Base-by-base conservation (phyloP, 2,113 vertebrate species). In the Probosciger aterrimus region DNA sequence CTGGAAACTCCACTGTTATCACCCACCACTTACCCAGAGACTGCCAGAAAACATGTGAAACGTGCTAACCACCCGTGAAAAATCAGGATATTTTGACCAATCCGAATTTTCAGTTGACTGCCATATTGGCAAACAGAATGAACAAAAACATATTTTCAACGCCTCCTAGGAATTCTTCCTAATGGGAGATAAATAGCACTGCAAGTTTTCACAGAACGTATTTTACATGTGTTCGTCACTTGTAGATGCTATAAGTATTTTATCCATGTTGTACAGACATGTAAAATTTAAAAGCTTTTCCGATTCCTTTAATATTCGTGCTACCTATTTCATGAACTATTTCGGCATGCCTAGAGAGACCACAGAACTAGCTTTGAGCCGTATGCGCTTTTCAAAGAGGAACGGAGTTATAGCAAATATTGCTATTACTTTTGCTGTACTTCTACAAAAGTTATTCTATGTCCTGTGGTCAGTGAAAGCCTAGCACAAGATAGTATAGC, bases 1-100 rank as follows among this genome's bases (percentile, higher is more conserved):
- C 95, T 95, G 85, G 87, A 92, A 96, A 87, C 52, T 93, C 82
- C 86, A 68, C 81, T 79, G 31, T 57, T 95, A 59, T 59, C 91
- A 90, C 93, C 67, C 49, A 73, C 85, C 70, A 81, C 77, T 96
- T 95, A 92, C 74, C 79, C 86, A 92, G 73, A 91, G 82, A 96
- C 33, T 89, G 85, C 28, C 75, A 63, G 86, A 89, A 97, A 93
- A 95, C 44, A 53, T n/a, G 49, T 86, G 49, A 81, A 77, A 53
- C 92, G 82, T 95, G 59, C 89, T 90, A 94, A 90, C 60, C 69
- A 62, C 88, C 92, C 86, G 81, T 75, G 71, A 95, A 95, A 87
- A 79, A 73, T 68, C 80, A 92, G 18, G 80, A 69, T 74, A 78
- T 86, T 96, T 93, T 91, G 62, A 70, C 91, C 91, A 86, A 91